A percentile compares a stretch with the other conserved stretches of the same genome.
These are phyloP conservation scores for Ochropacha duplaris DNA, from an alignment of 2,888 invertebrate species.

Conservation along the genomic window DNA sequence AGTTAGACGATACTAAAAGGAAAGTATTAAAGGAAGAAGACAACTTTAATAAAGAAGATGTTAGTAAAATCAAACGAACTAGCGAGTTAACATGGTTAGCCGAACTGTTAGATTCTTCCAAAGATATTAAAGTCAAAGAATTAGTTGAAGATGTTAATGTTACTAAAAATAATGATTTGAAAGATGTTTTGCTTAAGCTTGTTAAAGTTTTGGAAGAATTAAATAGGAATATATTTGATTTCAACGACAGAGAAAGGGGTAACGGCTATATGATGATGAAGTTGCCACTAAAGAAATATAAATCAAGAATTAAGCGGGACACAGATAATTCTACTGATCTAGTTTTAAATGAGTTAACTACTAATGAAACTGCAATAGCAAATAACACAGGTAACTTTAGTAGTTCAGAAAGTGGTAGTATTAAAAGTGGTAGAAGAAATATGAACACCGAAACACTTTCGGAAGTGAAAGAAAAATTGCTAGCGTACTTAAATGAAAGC, in stretches of 20 bases:
- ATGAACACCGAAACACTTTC: slow-evolving; percentile 11
- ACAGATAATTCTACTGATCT: not conserved
- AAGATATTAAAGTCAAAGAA: not conserved
- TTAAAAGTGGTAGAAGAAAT: slow-evolving; percentile 12
- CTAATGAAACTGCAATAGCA: not conserved
- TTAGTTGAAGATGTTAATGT: not conserved
- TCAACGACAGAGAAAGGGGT: not conserved
- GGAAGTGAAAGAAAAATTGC: slow-evolving; percentile 37
- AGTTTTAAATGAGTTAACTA: not conserved
- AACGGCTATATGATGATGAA: not conserved
- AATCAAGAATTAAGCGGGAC: not conserved
- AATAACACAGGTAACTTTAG: not conserved
- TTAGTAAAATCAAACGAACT: not conserved
- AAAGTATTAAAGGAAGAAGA: not conserved
- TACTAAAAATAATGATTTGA: not conserved
- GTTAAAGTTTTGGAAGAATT: not conserved
- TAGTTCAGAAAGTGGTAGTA: slow-evolving; percentile 1
- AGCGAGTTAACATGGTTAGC: not conserved
- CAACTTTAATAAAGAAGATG: not conserved
- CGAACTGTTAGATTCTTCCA: not conserved
- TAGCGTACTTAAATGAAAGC: slow-evolving; percentile 37
- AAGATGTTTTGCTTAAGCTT: not conserved
- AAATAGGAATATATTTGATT: not conserved
- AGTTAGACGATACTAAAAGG: not conserved
- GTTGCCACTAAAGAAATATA: not conserved